A percentile compares a stretch with the other conserved stretches of the same genome.
Conservation (phyloP, 1,140 invertebrate species). For the Ostrea edulis region DNA sequence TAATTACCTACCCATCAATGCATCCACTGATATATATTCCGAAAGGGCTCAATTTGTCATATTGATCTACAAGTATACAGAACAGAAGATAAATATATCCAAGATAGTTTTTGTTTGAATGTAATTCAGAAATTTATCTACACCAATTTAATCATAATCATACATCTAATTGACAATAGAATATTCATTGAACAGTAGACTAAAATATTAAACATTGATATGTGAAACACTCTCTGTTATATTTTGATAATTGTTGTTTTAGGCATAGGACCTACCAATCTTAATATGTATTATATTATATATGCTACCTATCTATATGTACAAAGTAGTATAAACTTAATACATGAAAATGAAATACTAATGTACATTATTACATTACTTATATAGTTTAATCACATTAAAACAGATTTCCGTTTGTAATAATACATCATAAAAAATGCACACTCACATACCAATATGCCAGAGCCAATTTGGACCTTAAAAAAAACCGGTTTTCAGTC, state of each 20-base stretch:
- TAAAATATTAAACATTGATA: neutral
- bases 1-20: constrained; percentile 5
- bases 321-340: no score
- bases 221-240: neutral
- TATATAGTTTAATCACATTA: neutral
- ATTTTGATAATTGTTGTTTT: neutral
- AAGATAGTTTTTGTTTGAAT: neutral
- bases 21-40: constrained; percentile 22
- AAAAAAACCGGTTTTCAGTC: no score
- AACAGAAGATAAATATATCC: neutral
- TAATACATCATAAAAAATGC: neutral
- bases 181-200: constrained; percentile 28
- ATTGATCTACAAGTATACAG: constrained; percentile 5
- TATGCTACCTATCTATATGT: neutral
- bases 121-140: constrained; percentile 2
- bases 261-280: neutral
- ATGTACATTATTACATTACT: neutral
- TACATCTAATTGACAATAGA: neutral
- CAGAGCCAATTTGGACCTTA: constrained; percentile 7
- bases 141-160: neutral
- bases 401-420: neutral
- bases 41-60: constrained; percentile 29
- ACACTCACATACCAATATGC: constrained; percentile 13
- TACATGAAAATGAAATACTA: constrained; percentile 16
- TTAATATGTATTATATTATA: neutral